These are phyloP conservation scores for Leptobrachium ailaonicum DNA, from an alignment of 2,113 vertebrate genomes.

Conservation along the genomic window DNA sequence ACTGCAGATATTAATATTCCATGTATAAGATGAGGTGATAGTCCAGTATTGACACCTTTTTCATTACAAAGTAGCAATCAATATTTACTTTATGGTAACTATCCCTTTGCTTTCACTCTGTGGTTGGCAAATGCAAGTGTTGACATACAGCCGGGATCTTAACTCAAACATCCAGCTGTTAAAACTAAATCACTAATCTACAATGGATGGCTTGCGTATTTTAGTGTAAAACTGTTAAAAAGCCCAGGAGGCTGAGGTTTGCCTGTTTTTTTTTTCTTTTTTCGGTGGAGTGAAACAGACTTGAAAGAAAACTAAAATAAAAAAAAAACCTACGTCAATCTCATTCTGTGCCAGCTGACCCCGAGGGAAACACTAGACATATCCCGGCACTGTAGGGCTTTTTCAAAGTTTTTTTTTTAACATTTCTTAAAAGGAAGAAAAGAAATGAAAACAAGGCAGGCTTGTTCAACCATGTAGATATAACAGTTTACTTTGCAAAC, in stretches of 20 bases:
- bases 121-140: slow-evolving; percentile 27
- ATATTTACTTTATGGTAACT: slow-evolving; percentile 7
- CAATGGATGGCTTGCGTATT: slow-evolving; percentile 36
- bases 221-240: slow-evolving; percentile 43
- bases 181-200: slow-evolving; percentile 43
- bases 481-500: slow-evolving; percentile 35
- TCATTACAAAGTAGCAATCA: neutral
- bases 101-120: slow-evolving; percentile 7
- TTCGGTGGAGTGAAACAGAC: slow-evolving; percentile 33
- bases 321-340: slow-evolving; percentile 34
- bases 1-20: no score
- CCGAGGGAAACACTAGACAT: slow-evolving; percentile 34
- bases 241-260: slow-evolving; percentile 29
- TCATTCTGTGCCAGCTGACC: slow-evolving; percentile 43
- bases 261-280: slow-evolving; percentile 40
- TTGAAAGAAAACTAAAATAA: slow-evolving; percentile 36
- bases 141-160: slow-evolving; percentile 32
- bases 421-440: slow-evolving; percentile 15
- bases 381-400: slow-evolving; percentile 31
- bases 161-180: slow-evolving; percentile 38
- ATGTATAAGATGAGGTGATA: neutral
- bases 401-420: slow-evolving; percentile 32
- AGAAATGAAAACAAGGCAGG: slow-evolving; percentile 14
- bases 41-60: neutral
- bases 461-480: slow-evolving; percentile 44